A percentile compares a stretch with the other conserved stretches of the same genome.
Evolutionary conservation across 2,888 invertebrate species (phyloP).

Genomic region (Salticus scenicus): DNA sequence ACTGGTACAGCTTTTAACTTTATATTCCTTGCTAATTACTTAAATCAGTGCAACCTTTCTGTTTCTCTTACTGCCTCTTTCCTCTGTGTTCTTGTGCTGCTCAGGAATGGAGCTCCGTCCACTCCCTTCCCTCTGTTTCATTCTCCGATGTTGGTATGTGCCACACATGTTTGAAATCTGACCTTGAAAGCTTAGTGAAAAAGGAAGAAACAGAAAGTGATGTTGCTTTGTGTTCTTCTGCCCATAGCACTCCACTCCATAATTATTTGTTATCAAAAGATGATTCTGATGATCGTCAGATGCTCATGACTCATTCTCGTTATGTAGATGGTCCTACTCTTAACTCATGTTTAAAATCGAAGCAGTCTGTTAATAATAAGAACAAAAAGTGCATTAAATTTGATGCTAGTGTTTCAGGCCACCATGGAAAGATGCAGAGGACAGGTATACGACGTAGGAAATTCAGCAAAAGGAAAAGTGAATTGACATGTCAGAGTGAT

Average conservation of each 20-base stretch:
- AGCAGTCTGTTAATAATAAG: conserved; percentile 20
- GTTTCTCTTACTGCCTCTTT: conserved; percentile 45
- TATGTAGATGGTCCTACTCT: conserved; percentile 27
- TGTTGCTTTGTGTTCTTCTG: conserved; percentile 55
- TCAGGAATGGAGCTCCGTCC: conserved; percentile 65
- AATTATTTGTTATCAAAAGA: conserved; percentile 47
- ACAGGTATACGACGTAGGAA: conserved; percentile 45
- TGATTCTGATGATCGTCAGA: conserved; percentile 39
- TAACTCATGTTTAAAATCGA: conserved; percentile 61
- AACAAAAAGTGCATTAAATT: conserved; percentile 62
- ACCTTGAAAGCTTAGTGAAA: conserved; percentile 33
- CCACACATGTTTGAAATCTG: conserved; percentile 36
- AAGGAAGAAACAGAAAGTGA: conserved; percentile 65
- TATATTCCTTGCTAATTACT: conserved; percentile 23
- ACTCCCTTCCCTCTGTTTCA: conserved; percentile 60
- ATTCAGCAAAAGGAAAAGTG: conserved; percentile 34
- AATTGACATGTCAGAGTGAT: conserved; percentile 34
- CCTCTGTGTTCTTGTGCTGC: conserved; percentile 68
- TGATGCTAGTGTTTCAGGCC: conserved; percentile 41
- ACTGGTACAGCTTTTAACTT: conserved; percentile 20
- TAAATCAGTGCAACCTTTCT: conserved; percentile 18
- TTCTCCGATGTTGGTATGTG: conserved; percentile 38
- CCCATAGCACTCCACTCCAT: conserved; percentile 61
- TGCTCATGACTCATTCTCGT: conserved; percentile 32
- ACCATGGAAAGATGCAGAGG: conserved; percentile 3